Evolutionary conservation across 2,888 invertebrate genomes (phyloP), one percentile per base, ranked within the genome.

Genomic region (Eupithecia insigniata): DNA sequence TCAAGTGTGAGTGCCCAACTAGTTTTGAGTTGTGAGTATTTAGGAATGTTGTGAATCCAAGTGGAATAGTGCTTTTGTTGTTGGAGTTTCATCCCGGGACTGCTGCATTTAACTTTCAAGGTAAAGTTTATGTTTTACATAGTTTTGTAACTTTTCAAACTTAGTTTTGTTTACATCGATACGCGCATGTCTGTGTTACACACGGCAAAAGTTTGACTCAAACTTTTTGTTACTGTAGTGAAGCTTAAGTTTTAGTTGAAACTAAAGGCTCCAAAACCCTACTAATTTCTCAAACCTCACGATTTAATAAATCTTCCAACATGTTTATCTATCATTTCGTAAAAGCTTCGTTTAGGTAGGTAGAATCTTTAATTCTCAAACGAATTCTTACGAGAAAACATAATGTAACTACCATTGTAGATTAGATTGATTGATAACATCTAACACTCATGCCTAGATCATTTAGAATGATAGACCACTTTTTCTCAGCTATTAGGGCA

Each of bases 41-140:
- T 84, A 89, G 91, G 92, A 92, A 93, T 93, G 93, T 90, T 91
- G 92, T 92, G 92, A 90, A 89, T 93, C 87, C 83, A 86, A 91
- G 88, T 91, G 91, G 88, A 77, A 90, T 91, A 89, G 86, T 90
- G 88, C 85, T 84, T 88, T 82, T 85, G 85, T 80, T 80, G 80
- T 80, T 81, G 86, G 85, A 87, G 84, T 85, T 88, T 85, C 84
- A 82, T 84, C 83, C 87, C 84, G 83, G 79, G 84, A 85, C 81
- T 84, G 77, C 84, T 82, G 79, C 83, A 80, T 86, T 81, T 78
- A 78, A 80, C 78, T 80, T 76, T 81, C 77, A 92, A 93, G 92
- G 93, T 92, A 82, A 76, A 89, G 81, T 80, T 88, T 81, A 71
- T 78, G 43, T 84, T 78, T 79, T 73, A 77, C 75, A 78, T 78